A percentile compares a stretch with the other conserved stretches of the same genome.
These are phyloP conservation scores for Lethocerus indicus DNA, from an alignment of 1,140 invertebrate species.

Conservation along the genomic window DNA sequence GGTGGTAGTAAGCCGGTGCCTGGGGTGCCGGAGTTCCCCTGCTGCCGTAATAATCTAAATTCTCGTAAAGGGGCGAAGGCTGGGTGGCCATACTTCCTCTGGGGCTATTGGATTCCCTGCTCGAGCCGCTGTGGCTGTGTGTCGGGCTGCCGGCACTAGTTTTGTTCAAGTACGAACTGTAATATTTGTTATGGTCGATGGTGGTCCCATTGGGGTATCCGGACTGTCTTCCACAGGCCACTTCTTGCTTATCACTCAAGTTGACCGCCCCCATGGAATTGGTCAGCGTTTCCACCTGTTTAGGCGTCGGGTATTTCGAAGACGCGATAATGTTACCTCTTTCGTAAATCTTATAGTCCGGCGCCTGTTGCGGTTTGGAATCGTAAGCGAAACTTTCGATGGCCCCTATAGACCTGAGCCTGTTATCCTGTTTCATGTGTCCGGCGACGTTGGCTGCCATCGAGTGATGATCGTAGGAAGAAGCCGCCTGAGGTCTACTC, in stretches of 20 bases:
- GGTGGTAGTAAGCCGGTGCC: conserved; percentile 39
- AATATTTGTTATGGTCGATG: conserved; percentile 19
- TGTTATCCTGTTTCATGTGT: too few relatives aligned
- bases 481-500: too few relatives aligned
- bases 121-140: conserved; percentile 30
- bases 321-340: conserved; percentile 46
- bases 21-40: conserved; percentile 27
- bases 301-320: conserved; percentile 58
- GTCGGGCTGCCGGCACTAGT: conserved; percentile 17
- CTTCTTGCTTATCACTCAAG: conserved; percentile 15
- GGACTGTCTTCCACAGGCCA: conserved; percentile 13
- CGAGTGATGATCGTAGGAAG: too few relatives aligned
- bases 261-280: conserved; percentile 13
- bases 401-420: conserved; percentile 25
- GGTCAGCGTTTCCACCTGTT: conserved; percentile 39
- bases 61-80: conserved; percentile 54
- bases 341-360: conserved; percentile 44
- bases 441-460: too few relatives aligned
- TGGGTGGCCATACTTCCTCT: conserved; percentile 28
- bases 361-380: conserved; percentile 14
- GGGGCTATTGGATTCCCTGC: conserved; percentile 42
- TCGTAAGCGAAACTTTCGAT: conserved; percentile 33
- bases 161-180: conserved; percentile 17
- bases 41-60: conserved; percentile 54
- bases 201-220: conserved; percentile 15